Percentiles rank a stretch among this genome's conserved stretches.
Evolutionary conservation across 2,113 vertebrate species (phyloP).

Genomic region (Suncus etruscus): DNA sequence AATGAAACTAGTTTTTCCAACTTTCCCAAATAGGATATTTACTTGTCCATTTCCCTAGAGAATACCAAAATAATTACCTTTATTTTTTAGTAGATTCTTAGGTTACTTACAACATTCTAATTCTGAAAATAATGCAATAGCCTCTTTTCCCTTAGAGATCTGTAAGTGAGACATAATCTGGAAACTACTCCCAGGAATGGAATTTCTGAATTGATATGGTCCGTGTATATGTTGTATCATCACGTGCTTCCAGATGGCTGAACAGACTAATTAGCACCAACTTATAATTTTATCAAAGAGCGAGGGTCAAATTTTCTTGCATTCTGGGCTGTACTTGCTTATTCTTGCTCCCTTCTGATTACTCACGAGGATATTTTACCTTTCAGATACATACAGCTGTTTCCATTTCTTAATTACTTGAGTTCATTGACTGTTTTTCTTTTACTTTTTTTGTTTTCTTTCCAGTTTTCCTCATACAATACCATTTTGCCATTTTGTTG

Average conservation of each 20-base stretch:
- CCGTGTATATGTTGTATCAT: constrained; percentile 9
- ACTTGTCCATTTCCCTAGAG: not conserved
- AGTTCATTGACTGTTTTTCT: constrained; percentile 39
- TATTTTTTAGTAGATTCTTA: constrained; percentile 3
- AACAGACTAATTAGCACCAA: constrained; percentile 62
- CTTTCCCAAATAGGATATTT: not conserved
- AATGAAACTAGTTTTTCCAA: not conserved
- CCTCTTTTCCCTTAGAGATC: constrained; percentile 6
- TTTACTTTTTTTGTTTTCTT: constrained; percentile 61
- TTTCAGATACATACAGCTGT: constrained; percentile 33
- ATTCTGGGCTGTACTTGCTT: constrained; percentile 25
- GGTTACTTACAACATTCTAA: not conserved
- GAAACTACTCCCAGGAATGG: not conserved
- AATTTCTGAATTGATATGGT: constrained; percentile 21
- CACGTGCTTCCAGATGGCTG: constrained; percentile 57
- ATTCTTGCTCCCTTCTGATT: constrained; percentile 65
- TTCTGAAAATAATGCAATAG: not conserved
- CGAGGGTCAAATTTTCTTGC: constrained; percentile 46
- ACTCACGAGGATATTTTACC: constrained; percentile 44
- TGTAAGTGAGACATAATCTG: constrained; percentile 38
- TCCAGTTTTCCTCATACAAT: constrained; percentile 48
- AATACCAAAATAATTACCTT: not conserved
- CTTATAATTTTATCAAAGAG: constrained; percentile 55
- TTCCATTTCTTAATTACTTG: constrained; percentile 57
- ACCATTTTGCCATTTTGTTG: not conserved